A percentile compares a stretch with the other conserved stretches of the same genome.
phyloP scores from a whole-genome alignment of 2,797 vertebrate species.

The Rhynchotus rufescens region DNA sequence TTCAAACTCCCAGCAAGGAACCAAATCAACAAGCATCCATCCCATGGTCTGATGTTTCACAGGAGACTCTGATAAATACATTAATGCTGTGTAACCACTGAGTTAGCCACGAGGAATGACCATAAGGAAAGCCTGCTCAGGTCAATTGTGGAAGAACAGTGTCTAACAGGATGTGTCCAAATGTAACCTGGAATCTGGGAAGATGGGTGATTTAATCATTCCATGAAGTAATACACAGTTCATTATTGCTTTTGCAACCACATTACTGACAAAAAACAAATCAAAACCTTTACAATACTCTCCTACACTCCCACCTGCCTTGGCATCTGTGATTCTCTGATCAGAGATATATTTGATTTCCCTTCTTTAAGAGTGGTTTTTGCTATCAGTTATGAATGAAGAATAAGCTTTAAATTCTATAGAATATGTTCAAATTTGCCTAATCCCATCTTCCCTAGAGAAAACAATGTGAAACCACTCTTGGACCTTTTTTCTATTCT shows the following conservation, averaged over 20 bases:
- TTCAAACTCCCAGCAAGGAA: conserved; percentile 10
- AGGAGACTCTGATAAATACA: not conserved
- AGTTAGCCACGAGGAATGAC: not conserved
- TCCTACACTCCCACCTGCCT: not conserved
- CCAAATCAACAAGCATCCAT: not conserved
- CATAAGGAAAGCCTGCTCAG: not conserved
- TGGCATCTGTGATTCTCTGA: not conserved
- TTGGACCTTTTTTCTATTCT: not conserved
- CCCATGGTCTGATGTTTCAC: not conserved
- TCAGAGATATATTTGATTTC: not conserved
- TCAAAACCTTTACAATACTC: not conserved
- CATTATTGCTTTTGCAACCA: not conserved
- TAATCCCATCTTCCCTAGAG: not conserved
- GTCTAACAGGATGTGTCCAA: not conserved
- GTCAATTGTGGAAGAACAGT: not conserved
- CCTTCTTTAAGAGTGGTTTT: not conserved
- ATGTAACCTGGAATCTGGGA: not conserved
- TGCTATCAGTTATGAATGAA: not conserved
- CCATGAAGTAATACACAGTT: not conserved
- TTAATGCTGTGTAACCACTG: accelerated
- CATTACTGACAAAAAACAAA: not conserved
- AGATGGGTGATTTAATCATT: not conserved
- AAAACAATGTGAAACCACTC: not conserved
- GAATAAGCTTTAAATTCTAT: not conserved
- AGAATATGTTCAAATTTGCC: not conserved